Base-by-base conservation (phyloP, 2,797 vertebrate species). In the Mionectes olivaceus region DNA sequence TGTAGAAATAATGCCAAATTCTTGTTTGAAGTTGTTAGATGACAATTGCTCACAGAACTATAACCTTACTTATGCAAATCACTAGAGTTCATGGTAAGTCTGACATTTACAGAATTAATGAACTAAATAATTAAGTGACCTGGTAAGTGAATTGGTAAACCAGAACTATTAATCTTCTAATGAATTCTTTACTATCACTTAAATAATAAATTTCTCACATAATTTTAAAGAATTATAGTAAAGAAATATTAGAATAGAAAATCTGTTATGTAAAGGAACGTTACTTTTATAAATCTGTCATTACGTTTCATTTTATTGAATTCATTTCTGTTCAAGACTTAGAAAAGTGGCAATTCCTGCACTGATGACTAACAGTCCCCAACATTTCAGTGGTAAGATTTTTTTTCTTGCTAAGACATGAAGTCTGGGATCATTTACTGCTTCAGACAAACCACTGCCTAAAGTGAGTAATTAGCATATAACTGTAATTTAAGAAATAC, bases 121-220 rank as follows among this genome's bases (percentile, higher is more conserved):
- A 99, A 99, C 99, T 99, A 98, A 99, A 99, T 99, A 99, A 99
- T 99, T 99, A 99, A 98, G 98, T 98, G 99, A 98, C 98, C 98
- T 99, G 98, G 98, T 98, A 98, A 98, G 98, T 86, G 98, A 99
- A 99, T 99, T 99, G 97, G 98, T 99, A 99, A 99, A 99, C 98
- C 98, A 97, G 95, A 98, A 97, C 96, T 97, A 98, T 98, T 98
- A 97, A 97, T 98, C 96, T 97, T 97, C 95, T 97, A 97, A 97
- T 98, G 92, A 97, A 97, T 97, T 97, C 95, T 97, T 97, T 98
- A 97, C 96, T 97, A 97, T 96, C 96, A 97, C 89, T 97, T 98
- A 97, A 98, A 97, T 97, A 97, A 98, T 96, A 98, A 80, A 6
- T 82, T 98, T 98, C 97, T 98, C 97, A 91, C 78, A 95, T 97